phyloP scores from a whole-genome alignment of 2,797 vertebrate genomes.

The Acestrorhynchus altus region DNA sequence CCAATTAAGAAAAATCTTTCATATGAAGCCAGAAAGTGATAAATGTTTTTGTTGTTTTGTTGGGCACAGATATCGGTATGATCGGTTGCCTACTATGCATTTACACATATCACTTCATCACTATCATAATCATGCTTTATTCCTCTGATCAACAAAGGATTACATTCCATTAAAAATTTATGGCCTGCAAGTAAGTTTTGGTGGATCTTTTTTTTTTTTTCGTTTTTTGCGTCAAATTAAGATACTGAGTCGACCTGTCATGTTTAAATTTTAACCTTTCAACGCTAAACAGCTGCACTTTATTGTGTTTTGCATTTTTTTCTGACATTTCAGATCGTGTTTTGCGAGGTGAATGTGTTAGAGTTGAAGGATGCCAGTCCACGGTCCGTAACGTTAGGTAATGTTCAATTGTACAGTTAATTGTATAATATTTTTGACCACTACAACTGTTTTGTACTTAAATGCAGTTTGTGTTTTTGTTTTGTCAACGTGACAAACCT shows the following conservation, averaged over 20 bases:
- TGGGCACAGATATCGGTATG: conserved; percentile 33
- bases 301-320: conserved; percentile 64
- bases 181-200: conserved; percentile 47
- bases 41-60: conserved; percentile 59
- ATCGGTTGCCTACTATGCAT: conserved; percentile 64
- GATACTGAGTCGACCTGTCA: conserved; percentile 62
- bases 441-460: conserved; percentile 88
- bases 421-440: conserved; percentile 91
- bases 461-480: conserved; percentile 83
- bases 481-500: conserved; percentile 84
- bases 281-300: conserved; percentile 80
- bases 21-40: conserved; percentile 9
- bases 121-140: conserved; percentile 56
- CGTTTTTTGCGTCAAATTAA: conserved; percentile 62
- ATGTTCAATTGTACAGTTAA: conserved; percentile 88
- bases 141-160: conserved; percentile 60
- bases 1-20: not conserved
- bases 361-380: conserved; percentile 55
- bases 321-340: conserved; percentile 69
- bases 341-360: conserved; percentile 62
- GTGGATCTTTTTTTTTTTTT: conserved; percentile 29
- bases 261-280: conserved; percentile 67
- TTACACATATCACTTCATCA: conserved; percentile 59
- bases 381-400: conserved; percentile 72
- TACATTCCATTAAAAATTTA: conserved; percentile 73